Percentiles rank a stretch among this genome's conserved stretches.
Conservation (phyloP, 2,797 vertebrate species). For the Enteromius viviparus region DNA sequence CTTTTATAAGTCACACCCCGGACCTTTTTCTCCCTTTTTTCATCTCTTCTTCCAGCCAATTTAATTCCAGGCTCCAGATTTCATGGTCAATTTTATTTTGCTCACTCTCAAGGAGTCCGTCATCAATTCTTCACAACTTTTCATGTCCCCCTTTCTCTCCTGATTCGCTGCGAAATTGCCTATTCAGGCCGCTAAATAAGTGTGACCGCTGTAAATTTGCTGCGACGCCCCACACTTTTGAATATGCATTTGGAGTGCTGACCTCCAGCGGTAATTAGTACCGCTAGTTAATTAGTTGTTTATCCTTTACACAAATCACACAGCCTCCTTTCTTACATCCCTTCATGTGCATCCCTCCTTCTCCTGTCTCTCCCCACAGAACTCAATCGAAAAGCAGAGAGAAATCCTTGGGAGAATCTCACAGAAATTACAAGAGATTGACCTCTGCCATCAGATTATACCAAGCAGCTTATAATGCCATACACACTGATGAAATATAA, state of each 20-base stretch:
- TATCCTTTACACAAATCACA: constrained; percentile 73
- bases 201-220: constrained; percentile 77
- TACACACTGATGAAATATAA: constrained; percentile 1
- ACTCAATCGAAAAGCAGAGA: constrained; percentile 33
- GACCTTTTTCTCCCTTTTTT: constrained; percentile 65
- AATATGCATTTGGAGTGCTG: constrained; percentile 74
- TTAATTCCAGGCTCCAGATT: constrained; percentile 81
- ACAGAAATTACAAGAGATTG: constrained; percentile 37
- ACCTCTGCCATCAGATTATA: constrained; percentile 46
- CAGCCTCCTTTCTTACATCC: constrained; percentile 59
- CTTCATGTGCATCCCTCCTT: constrained; percentile 47
- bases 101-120: constrained; percentile 78
- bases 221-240: constrained; percentile 71
- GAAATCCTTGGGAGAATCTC: constrained; percentile 57
- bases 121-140: constrained; percentile 85
- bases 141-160: constrained; percentile 78
- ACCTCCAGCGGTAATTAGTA: constrained; percentile 83
- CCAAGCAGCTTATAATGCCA: not conserved
- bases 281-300: constrained; percentile 66
- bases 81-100: constrained; percentile 85
- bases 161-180: constrained; percentile 79
- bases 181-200: constrained; percentile 80
- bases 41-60: constrained; percentile 75
- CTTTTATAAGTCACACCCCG: constrained; percentile 68
- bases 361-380: constrained; percentile 17